Evolutionary conservation across 2,888 invertebrate species (phyloP).

Genomic region (Aspidiotus rigidus): DNA sequence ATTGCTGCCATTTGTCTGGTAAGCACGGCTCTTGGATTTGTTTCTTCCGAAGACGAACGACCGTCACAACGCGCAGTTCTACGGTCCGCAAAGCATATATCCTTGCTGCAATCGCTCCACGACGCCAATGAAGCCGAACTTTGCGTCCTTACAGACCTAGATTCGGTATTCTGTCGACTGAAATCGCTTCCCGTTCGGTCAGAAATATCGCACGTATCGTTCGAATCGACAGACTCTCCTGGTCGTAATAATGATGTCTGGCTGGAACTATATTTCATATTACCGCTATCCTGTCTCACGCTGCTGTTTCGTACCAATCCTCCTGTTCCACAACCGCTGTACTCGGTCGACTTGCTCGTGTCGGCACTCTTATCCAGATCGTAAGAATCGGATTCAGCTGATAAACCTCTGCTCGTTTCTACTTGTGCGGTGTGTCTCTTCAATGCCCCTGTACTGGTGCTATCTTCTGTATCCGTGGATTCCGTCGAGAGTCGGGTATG

Average conservation of each 20-base stretch:
- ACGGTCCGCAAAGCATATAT: conserved; percentile 42
- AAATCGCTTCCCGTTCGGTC: conserved; percentile 49
- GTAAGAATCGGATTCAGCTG: conserved; percentile 30
- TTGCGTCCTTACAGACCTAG: conserved; percentile 48
- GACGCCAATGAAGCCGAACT: conserved; percentile 56
- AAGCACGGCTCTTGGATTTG: conserved; percentile 43
- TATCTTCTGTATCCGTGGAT: conserved; percentile 57
- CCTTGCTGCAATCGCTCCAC: conserved; percentile 55
- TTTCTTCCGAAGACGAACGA: conserved; percentile 55
- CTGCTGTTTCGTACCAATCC: conserved; percentile 41
- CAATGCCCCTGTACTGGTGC: conserved; percentile 43
- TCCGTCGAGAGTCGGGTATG: conserved; percentile 58
- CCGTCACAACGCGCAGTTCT: conserved; percentile 47
- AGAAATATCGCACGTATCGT: conserved; percentile 53
- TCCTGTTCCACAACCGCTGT: not conserved
- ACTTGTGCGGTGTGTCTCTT: conserved; percentile 29
- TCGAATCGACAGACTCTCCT: conserved; percentile 60
- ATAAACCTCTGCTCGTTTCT: conserved; percentile 34
- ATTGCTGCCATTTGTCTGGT: conserved; percentile 41
- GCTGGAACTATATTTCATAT: conserved; percentile 41
- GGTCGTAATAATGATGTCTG: conserved; percentile 48
- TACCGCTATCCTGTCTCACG: conserved; percentile 35
- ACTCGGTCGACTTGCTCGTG: conserved; percentile 23
- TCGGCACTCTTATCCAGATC: conserved; percentile 16
- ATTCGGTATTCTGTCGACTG: conserved; percentile 39